Conservation (phyloP, 2,797 vertebrate species). For the Manis pentadactyla region DNA sequence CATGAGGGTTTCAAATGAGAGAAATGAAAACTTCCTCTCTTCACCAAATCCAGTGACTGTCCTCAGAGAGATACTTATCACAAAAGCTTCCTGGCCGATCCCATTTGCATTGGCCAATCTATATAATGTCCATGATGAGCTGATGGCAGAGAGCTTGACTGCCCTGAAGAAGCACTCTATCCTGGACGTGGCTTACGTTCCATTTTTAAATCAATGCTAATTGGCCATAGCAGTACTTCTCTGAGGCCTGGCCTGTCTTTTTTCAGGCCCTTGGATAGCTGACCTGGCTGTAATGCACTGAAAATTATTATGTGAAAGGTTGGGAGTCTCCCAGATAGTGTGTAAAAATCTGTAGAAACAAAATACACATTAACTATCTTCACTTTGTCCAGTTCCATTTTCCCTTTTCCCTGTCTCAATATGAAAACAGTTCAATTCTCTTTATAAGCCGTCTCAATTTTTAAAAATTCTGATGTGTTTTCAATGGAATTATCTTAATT, state of each 20-base stretch:
- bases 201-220: constrained; percentile 58
- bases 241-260: neutral
- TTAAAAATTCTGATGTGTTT: constrained; percentile 45
- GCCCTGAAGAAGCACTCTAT: neutral
- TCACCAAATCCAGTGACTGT: neutral
- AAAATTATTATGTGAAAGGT: constrained; percentile 44
- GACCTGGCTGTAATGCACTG: constrained; percentile 18
- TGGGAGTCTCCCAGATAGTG: neutral
- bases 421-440: constrained; percentile 41
- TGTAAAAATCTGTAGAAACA: constrained; percentile 43
- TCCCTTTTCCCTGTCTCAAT: neutral
- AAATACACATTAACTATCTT: constrained; percentile 22
- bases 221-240: constrained; percentile 40
- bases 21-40: constrained; percentile 61
- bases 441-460: constrained; percentile 5
- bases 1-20: constrained; percentile 54
- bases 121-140: neutral
- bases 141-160: constrained; percentile 21
- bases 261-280: constrained; percentile 26
- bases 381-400: neutral
- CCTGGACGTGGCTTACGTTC: constrained; percentile 9
- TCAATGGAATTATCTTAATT: constrained; percentile 29
- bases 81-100: constrained; percentile 27
- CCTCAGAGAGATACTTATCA: neutral
- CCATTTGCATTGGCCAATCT: neutral